Base-by-base conservation (phyloP, 2,888 invertebrate genomes). In the Patella depressa region DNA sequence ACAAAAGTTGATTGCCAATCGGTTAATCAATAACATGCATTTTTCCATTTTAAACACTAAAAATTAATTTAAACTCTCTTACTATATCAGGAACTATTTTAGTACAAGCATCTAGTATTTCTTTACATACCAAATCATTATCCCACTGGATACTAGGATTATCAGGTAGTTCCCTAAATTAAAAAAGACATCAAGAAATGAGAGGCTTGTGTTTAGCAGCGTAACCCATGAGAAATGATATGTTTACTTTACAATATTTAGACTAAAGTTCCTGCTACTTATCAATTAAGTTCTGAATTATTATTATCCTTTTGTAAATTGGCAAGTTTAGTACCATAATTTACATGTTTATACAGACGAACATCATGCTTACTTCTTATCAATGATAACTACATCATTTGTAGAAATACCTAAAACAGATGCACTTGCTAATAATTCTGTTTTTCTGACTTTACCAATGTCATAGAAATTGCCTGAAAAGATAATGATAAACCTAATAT, bases 391-490 rank as follows among this genome's bases (percentile, higher is more conserved):
- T 77, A 98, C 94, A 91, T 96, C 95, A 82, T 94, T 75, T 54
- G 82, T 74, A 45, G 94, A 94, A 73, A 99, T 94, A 53, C 98
- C 97, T 77, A 99, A 93, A 72, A 94, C 93, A 77, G 93, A 92
- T 90, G 97, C 97, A 80, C 98, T 96, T 45, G 93, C 92, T 93
- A 96, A 95, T 79, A 99, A 92, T 91, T 99, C 99, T 83, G 94
- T 92, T 78, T 95, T 95, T 79, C 99, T 93, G 69, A 87, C 86
- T 79, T 85, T 91, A 83, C 95, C 95, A 88, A 94, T 92, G 2
- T 94, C 94, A 84, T 95, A 94, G 90, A 92, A 94, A 89, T 95
- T 94, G 75, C 95, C 95, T 95, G 84, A 5, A 89, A 84, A 79
- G 45, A 45, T 34, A 34, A 34, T 45, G 45, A 45, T 45, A 45